A percentile compares a stretch with the other conserved stretches of the same genome.
phyloP scores from a whole-genome alignment of 2,888 invertebrate genomes.

The Acanthococcus lagerstroemiae region DNA sequence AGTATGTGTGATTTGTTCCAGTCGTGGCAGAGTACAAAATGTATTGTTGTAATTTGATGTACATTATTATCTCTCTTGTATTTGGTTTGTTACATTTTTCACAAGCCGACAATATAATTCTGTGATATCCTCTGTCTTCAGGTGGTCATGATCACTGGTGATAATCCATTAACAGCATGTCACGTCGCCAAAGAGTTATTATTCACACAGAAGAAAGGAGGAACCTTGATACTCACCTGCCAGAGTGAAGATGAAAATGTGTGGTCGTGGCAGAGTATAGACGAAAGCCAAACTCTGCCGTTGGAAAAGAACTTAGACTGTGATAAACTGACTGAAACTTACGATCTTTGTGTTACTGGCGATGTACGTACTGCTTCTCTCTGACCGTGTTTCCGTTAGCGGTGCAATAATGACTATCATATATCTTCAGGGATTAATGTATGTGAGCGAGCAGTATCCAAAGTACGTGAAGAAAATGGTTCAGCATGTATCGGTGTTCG shows the following conservation, averaged over 20 bases:
- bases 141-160: conserved; percentile 98
- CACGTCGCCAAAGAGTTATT: conserved; percentile 91
- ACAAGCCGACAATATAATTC: too few species aligned
- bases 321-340: conserved; percentile 55
- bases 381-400: conserved; percentile 1
- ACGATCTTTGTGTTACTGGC: conserved; percentile 92
- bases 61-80: too few species aligned
- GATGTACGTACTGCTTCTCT: conserved; percentile 46
- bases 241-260: conserved; percentile 42
- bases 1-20: too few species aligned
- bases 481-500: conserved; percentile 83
- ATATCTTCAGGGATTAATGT: conserved; percentile 52
- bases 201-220: conserved; percentile 64
- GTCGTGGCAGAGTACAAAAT: too few species aligned
- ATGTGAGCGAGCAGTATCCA: conserved; percentile 54
- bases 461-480: conserved; percentile 60
- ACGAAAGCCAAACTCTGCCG: conserved; percentile 50
- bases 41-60: too few species aligned
- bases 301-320: conserved; percentile 43
- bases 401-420: too few species aligned
- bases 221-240: conserved; percentile 53
- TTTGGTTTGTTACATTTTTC: too few species aligned
- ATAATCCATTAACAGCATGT: conserved; percentile 97
- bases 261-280: conserved; percentile 73
- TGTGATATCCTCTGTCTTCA: too few species aligned